A percentile compares a stretch with the other conserved stretches of the same genome.
Evolutionary conservation across 2,888 invertebrate species (phyloP).

Genomic region (Phasia obesa): DNA sequence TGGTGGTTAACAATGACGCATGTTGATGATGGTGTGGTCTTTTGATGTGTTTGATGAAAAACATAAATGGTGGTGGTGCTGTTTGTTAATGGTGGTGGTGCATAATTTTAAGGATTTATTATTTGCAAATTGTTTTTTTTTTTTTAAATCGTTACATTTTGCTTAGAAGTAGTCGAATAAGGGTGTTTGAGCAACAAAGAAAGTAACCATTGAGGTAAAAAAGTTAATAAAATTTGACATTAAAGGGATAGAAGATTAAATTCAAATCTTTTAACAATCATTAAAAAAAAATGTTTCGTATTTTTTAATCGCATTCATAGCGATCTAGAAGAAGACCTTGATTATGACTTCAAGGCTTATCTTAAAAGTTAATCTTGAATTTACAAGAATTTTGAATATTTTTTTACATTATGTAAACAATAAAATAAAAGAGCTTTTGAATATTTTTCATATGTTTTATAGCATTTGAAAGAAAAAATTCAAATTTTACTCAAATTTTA

Average conservation of each 20-base stretch:
- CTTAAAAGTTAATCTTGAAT: too few species aligned
- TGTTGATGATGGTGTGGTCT: conserved; percentile 39
- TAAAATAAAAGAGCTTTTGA: not conserved
- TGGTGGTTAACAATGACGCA: conserved; percentile 52
- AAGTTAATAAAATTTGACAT: conserved; percentile 32
- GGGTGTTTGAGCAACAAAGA: conserved; percentile 39
- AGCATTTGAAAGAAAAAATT: too few species aligned
- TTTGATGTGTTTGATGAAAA: conserved; percentile 33
- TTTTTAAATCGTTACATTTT: conserved; percentile 46
- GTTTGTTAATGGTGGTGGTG: conserved; percentile 39
- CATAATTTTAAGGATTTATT: conserved; percentile 35
- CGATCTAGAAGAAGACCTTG: too few species aligned
- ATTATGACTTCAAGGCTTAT: too few species aligned
- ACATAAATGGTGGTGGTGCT: conserved; percentile 53
- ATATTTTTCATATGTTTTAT: too few species aligned
- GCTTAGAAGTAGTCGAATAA: conserved; percentile 42
- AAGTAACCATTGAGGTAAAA: conserved; percentile 42
- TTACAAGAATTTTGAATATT: not conserved
- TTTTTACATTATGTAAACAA: not conserved
- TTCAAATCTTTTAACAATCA: not conserved
- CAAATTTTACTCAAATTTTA: too few species aligned
- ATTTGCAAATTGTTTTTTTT: conserved; percentile 46
- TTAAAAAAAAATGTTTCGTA: not conserved
- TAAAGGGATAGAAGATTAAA: too few species aligned
- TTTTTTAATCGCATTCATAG: too few species aligned